Evolutionary conservation across 2,113 vertebrate genomes (phyloP), one percentile per base, ranked within the genome.

Genomic region (Ictalurus punctatus): DNA sequence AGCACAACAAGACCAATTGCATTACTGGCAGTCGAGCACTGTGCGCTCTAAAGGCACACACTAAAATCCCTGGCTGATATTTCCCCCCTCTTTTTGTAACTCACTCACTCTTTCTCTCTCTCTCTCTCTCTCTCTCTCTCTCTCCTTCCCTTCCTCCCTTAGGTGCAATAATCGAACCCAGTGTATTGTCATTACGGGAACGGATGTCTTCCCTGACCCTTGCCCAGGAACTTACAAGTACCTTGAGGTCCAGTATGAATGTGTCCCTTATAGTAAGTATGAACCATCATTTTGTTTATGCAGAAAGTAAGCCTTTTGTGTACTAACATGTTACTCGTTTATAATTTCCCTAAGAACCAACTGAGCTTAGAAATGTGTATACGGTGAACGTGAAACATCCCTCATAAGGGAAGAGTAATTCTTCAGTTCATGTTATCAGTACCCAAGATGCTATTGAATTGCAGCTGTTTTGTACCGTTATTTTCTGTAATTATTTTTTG

Each of bases 191-290:
- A 97, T 99, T 94, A 99, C 98, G 54, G 98, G 98, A 93, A 98
- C 97, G 93, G 98, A 99, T 92, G 98, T 99, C 92, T 99, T 99
- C 96, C 98, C 98, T 93, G 98, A 99, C 96, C 98, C 98, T 90
- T 99, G 98, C 94, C 98, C 98, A 27, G 98, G 98, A 93, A 99
- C 98, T 84, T 99, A 99, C 96, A 99, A 99, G 93, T 99, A 99
- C 90, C 97, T 99, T 95, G 98, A 99, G 97, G 98, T 99, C 96
- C 98, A 99, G 92, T 99, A 99, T 97, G 98, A 99, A 96, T 99
- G 98, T 96, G 98, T 99, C 91, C 98, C 98, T 95, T 99, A 99
- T 95, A 99, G 98, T 99, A 98, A 99, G 98, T 99, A 97, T 94
- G 91, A 93, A 67, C 93, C 93, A 87, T 93, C 73, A 52, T 90